Percentiles rank a stretch among this genome's conserved stretches.
These are phyloP conservation scores for Chymomyza costata DNA, from an alignment of 1,140 invertebrate genomes.

Conservation along the genomic window DNA sequence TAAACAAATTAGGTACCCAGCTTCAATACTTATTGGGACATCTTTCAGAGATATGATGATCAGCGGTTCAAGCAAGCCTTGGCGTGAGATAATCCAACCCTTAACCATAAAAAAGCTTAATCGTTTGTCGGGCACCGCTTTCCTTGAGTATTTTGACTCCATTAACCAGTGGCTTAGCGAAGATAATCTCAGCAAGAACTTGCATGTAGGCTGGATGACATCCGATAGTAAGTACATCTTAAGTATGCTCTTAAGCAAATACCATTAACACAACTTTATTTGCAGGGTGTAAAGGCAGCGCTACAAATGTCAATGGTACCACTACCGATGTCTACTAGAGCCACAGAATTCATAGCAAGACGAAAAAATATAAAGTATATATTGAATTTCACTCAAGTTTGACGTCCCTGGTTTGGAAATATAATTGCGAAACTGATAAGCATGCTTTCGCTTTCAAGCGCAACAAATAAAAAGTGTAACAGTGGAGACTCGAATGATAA, in stretches of 20 bases:
- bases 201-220: constrained; percentile 29
- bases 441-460: not conserved
- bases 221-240: constrained; percentile 24
- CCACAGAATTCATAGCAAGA: too few relatives aligned
- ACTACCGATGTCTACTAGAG: too few relatives aligned
- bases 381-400: too few relatives aligned
- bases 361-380: too few relatives aligned
- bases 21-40: not conserved
- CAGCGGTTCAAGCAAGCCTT: constrained; percentile 76
- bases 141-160: constrained; percentile 55
- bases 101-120: constrained; percentile 75
- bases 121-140: constrained; percentile 48
- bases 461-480: not conserved
- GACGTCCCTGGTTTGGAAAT: not conserved
- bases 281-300: not conserved
- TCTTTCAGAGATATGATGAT: constrained; percentile 28
- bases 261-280: not conserved
- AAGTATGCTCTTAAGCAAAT: not conserved
- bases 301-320: not conserved
- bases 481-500: too few relatives aligned
- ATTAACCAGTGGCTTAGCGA: constrained; percentile 40
- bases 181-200: constrained; percentile 45
- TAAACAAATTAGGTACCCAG: not conserved
- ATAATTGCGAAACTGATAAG: constrained; percentile 3
- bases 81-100: constrained; percentile 75